Base-by-base conservation (phyloP, 2,888 invertebrate genomes). In the Ephialtes manifestator region DNA sequence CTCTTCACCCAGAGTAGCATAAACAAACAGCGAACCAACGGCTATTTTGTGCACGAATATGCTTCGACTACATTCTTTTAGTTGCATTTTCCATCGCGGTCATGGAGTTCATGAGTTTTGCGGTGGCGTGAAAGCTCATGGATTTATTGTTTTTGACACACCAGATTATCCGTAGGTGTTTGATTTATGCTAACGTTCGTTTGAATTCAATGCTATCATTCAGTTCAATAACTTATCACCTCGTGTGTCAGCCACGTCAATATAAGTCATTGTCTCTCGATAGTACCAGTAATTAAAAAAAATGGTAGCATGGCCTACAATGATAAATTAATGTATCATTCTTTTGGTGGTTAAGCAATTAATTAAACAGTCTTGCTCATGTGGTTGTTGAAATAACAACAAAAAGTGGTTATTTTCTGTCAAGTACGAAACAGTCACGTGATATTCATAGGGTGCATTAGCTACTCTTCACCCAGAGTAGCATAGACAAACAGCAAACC, bases 401-500 rank as follows among this genome's bases (percentile, higher is more conserved):
- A 5, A 5, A 31, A 31, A 31, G 46, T 46, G 46, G 46, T n/a
- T n/a, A 46, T 46, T 46, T 46, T 13, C 7, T 46, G 2, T 3
- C 11, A 4, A 15, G 11, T 15, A n/a, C n/a, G n/a, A n/a, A n/a
- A n/a, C n/a, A n/a, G n/a, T n/a, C n/a, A n/a, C n/a, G n/a, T n/a
- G n/a, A n/a, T n/a, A n/a, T n/a, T n/a, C n/a, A n/a, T n/a, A n/a
- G n/a, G n/a, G n/a, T n/a, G n/a, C n/a, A n/a, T n/a, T 46, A 2
- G 74, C 76, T 55, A 51, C 13, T 35, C 63, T n/a, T 31, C 48
- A 13, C 55, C 48, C 58, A 51, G 53, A 81, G 68, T 82, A 48
- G 79, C 79, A 79, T 75, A 78, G 78, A 78, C 77, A 81, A 81
- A 78, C 63, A 81, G 63, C 78, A 78, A 78, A 55, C 48, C 48